Conservation (phyloP, 1,140 invertebrate species). For the Orchestia grillus region DNA sequence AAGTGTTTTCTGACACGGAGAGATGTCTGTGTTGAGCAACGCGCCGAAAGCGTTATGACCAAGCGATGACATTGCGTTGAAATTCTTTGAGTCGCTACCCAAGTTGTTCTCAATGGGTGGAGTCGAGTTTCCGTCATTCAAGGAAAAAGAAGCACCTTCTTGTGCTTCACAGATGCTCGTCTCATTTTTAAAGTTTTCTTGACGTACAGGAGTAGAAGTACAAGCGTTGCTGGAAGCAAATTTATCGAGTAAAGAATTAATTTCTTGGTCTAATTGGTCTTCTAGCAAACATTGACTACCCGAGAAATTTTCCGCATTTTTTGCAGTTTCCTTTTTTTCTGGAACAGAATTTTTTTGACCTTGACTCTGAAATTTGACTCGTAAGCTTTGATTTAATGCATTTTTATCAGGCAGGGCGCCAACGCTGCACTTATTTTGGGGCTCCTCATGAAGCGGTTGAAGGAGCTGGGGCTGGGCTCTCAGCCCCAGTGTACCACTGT, state of each 20-base stretch:
- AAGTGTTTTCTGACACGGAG: background rate
- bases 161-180: background rate
- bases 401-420: background rate
- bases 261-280: slow-evolving; percentile 17
- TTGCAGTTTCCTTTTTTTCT: background rate
- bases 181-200: background rate
- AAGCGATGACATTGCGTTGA: background rate
- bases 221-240: background rate
- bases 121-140: background rate
- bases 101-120: background rate
- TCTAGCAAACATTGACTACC: background rate
- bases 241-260: slow-evolving; percentile 11
- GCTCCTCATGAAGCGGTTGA: background rate
- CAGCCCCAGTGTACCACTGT: background rate
- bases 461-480: background rate
- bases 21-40: background rate
- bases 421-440: background rate
- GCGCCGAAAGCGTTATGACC: background rate
- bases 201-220: background rate
- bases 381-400: background rate
- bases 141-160: background rate
- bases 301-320: background rate
- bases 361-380: background rate
- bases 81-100: background rate
- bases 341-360: background rate